A percentile compares a stretch with the other conserved stretches of the same genome.
Evolutionary conservation across 2,113 vertebrate species (phyloP).

Genomic region (Corvus moneduloides): DNA sequence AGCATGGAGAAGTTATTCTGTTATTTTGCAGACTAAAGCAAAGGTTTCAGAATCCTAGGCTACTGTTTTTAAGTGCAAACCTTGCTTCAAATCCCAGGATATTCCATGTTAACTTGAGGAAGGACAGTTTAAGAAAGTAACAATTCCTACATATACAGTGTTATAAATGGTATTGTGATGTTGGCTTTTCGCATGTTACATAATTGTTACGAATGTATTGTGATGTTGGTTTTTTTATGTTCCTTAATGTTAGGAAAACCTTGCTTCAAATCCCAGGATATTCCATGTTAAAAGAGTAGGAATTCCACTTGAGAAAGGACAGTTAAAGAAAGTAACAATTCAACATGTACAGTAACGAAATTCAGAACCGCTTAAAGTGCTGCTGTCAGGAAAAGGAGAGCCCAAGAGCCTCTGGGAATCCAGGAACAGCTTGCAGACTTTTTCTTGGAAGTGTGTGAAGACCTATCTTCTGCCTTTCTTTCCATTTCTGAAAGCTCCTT

Average conservation of each 20-base stretch:
- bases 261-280: background rate
- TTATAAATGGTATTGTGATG: too few relatives aligned
- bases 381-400: background rate
- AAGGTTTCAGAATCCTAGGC: background rate
- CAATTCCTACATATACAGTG: background rate
- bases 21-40: background rate
- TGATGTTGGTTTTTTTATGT: too few relatives aligned
- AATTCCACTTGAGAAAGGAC: background rate
- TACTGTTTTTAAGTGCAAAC: background rate
- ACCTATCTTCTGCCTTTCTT: background rate
- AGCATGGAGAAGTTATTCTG: background rate
- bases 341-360: background rate
- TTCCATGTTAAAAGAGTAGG: background rate
- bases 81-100: background rate
- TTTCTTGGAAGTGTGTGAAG: background rate
- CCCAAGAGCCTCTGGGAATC: background rate
- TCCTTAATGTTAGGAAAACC: too few relatives aligned
- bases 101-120: background rate
- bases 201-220: too few relatives aligned
- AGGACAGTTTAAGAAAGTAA: background rate
- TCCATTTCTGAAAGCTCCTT: background rate
- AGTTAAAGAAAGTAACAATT: background rate
- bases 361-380: background rate
- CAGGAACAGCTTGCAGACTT: background rate
- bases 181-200: too few relatives aligned